phyloP scores from a whole-genome alignment of 2,797 vertebrate genomes.

The Rousettus madagascariensis region DNA sequence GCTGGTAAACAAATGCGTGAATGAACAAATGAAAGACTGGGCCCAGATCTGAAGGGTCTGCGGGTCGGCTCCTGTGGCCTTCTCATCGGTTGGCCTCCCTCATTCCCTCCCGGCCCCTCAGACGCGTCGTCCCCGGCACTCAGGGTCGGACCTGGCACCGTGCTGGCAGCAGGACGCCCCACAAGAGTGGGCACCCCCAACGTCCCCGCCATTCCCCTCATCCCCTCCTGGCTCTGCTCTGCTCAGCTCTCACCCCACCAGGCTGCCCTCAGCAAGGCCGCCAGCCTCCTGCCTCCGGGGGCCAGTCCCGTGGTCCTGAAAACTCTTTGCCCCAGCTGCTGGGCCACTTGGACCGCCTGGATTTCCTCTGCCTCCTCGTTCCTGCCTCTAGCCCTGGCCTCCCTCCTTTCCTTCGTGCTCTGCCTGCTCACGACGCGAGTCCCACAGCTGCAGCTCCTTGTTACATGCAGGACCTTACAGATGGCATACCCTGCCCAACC shows the following conservation, averaged over 20 bases:
- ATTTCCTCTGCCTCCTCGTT: background rate
- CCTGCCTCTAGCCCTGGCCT: background rate
- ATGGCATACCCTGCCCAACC: background rate
- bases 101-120: background rate
- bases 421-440: background rate
- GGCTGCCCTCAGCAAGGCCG: background rate
- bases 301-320: background rate
- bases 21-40: background rate
- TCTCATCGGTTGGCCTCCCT: background rate
- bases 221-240: background rate
- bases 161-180: fast-evolving
- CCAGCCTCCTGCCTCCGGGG: background rate
- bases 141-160: fast-evolving
- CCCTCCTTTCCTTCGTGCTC: background rate
- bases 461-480: background rate
- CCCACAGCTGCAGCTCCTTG: fast-evolving
- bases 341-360: background rate
- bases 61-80: background rate
- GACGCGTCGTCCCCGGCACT: fast-evolving
- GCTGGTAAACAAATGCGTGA: background rate
- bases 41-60: background rate
- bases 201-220: background rate
- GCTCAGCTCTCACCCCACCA: background rate
- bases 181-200: fast-evolving
- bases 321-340: background rate